Conservation (phyloP, 2,113 vertebrate species). For the Syngnathus scovelli region DNA sequence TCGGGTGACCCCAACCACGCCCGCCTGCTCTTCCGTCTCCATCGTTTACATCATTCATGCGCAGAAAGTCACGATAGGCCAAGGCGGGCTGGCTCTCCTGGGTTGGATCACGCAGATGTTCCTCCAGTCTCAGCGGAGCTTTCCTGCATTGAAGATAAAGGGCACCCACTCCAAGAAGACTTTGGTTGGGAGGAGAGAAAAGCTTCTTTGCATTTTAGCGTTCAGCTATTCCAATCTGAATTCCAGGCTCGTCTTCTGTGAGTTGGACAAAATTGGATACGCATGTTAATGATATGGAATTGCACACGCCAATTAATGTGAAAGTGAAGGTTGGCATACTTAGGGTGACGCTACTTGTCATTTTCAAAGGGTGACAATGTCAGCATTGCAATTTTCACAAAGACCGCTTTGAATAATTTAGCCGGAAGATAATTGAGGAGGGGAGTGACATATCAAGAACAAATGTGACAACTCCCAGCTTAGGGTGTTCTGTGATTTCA, state of each 20-base stretch:
- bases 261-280: neutral
- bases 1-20: conserved; percentile 40
- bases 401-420: neutral
- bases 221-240: neutral
- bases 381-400: neutral
- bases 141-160: conserved; percentile 47
- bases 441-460: neutral
- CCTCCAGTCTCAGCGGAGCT: conserved; percentile 29
- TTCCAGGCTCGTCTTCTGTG: too few relatives aligned
- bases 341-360: too few relatives aligned
- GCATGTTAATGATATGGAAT: neutral
- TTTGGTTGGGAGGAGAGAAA: conserved; percentile 10
- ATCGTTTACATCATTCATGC: conserved; percentile 41
- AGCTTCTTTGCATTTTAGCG: conserved; percentile 19
- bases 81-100: conserved; percentile 22
- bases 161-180: conserved; percentile 25
- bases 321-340: neutral
- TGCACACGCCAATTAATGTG: neutral
- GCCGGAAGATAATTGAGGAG: neutral
- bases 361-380: neutral
- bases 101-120: conserved; percentile 44
- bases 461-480: conserved; percentile 4
- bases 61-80: conserved; percentile 25
- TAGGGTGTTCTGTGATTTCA: conserved; percentile 11
- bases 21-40: conserved; percentile 22